Base-by-base conservation (phyloP, 2,113 vertebrate species). In the Nipponia nippon region DNA sequence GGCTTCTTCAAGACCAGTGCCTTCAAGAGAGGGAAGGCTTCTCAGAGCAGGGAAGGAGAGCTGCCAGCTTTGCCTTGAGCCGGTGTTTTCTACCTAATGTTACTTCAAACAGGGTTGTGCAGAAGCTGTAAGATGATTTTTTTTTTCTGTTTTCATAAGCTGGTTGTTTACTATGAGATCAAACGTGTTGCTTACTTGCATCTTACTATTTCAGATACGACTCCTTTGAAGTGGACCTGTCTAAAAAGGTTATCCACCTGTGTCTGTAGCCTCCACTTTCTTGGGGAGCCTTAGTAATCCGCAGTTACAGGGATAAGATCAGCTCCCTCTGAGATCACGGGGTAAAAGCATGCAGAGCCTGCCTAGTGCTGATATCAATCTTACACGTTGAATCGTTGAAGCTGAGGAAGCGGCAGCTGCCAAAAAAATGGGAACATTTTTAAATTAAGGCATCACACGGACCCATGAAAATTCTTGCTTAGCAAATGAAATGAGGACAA, bases 391-490 rank as follows among this genome's bases (percentile, higher is more conserved):
- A 84, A 63, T 84, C 0, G 1, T 59, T 72, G 75, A 73, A 92
- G 63, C 67, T 40, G 42, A 94, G 85, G 82, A 92, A 94, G 67
- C 59, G 83, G 83, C 65, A 81, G 69, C 85, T 95, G 94, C 71
- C 87, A 93, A 80, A 95, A 56, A 88, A 73, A 81, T 2, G 9
- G 82, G 71, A 93, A 95, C 17, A 49, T 92, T 96, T 94, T 91
- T 40, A 93, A 81, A 92, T 86, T 78, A 93, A 81, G 88, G 72
- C 32, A 94, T 55, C 29, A 73, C 55, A 66, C 2, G 13, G 76
- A 62, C 76, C 59, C 47, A 47, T 47, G 32, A 90, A 92, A 92
- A 83, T 61, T 94, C 67, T 93, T 66, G 62, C 70, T 83, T 96
- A 87, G 67, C 79, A 86, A 86, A 86, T 29, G 32, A 90, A 86